Evolutionary conservation across 2,113 vertebrate species (phyloP).

Genomic region (Melanerpes aurifrons): DNA sequence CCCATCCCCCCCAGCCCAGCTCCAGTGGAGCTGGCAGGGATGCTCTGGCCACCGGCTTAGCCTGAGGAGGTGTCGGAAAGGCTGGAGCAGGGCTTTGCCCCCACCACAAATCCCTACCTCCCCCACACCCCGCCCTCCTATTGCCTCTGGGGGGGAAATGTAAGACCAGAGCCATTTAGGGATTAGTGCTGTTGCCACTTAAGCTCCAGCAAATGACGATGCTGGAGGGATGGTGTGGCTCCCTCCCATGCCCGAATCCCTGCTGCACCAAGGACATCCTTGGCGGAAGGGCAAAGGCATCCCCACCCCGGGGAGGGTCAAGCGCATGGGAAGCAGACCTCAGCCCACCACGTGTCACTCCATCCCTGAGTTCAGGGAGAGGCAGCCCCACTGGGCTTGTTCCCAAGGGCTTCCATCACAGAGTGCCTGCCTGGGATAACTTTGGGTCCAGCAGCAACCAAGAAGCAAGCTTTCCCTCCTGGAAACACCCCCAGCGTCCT

Average conservation of each 20-base stretch:
- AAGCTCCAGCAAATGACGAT: not conserved
- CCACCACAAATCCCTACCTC: not conserved
- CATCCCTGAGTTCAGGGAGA: not conserved
- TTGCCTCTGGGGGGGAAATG: not conserved
- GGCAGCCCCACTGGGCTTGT: rapidly evolving
- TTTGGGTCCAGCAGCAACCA: not conserved
- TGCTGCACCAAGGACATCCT: not conserved
- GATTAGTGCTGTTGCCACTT: not conserved
- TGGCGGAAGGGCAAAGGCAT: rapidly evolving
- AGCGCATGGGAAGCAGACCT: not conserved
- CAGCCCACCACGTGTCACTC: not conserved
- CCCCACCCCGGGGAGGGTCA: rapidly evolving
- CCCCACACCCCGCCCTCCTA: not conserved
- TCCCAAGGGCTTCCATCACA: rapidly evolving
- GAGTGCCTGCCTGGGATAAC: not conserved
- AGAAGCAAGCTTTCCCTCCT: not conserved
- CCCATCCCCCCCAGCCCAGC: no score
- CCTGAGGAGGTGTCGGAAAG: not conserved
- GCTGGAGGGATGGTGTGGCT: not conserved
- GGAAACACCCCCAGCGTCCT: not conserved
- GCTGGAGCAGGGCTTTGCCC: not conserved
- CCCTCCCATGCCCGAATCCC: not conserved
- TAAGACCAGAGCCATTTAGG: not conserved
- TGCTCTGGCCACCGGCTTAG: not conserved
- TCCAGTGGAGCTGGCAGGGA: not conserved